Evolutionary conservation across 2,888 invertebrate genomes (phyloP).

Genomic region (Margaritifera margaritifera): DNA sequence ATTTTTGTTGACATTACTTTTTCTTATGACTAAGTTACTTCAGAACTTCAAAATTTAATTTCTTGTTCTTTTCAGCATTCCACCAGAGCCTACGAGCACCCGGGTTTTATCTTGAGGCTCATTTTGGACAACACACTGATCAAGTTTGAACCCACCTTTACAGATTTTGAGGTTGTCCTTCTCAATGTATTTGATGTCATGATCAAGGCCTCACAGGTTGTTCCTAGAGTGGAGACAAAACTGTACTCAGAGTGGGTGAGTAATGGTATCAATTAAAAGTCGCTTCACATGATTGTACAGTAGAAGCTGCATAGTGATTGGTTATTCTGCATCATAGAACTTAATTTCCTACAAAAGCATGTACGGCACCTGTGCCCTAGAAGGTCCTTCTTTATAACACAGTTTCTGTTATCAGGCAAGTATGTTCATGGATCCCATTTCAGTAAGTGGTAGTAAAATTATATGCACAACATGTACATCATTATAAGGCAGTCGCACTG

Average conservation of each 20-base stretch:
- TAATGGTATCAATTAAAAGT: conserved; percentile 82
- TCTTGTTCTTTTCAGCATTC: conserved; percentile 60
- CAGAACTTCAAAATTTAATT: neutral
- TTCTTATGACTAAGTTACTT: neutral
- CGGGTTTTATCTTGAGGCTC: conserved; percentile 72
- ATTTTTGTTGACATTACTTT: no score
- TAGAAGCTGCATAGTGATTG: no score
- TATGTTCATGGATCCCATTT: no score
- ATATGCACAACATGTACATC: no score
- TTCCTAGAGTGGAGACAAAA: conserved; percentile 87
- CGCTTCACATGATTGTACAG: conserved; percentile 84
- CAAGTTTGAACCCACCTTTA: conserved; percentile 74
- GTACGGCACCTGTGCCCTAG: no score
- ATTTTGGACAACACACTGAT: conserved; percentile 71
- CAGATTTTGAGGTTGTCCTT: conserved; percentile 82
- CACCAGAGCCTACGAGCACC: conserved; percentile 70
- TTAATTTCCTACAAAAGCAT: no score
- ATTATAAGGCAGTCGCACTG: no score
- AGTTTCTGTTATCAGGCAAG: no score
- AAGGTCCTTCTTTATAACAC: no score
- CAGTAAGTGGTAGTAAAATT: no score
- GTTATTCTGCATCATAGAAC: no score
- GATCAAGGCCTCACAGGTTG: conserved; percentile 81
- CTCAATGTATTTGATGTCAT: conserved; percentile 83
- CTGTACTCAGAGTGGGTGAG: conserved; percentile 80